Conservation (phyloP, 2,888 invertebrate species). For the Eustalomyia histrio region DNA sequence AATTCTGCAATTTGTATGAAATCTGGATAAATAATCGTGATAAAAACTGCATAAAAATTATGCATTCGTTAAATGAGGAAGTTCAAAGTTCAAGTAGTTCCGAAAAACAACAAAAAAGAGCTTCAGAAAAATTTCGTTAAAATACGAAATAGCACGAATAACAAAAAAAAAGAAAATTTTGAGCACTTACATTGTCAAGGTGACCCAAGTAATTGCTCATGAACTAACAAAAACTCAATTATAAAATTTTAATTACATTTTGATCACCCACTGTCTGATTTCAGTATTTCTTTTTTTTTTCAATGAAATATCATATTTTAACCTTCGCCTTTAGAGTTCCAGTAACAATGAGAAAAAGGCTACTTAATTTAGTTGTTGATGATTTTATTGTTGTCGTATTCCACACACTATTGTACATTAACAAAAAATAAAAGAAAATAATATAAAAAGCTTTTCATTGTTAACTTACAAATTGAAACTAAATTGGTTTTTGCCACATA, state of each 20-base stretch:
- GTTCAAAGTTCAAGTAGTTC: too few species aligned
- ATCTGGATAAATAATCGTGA: too few species aligned
- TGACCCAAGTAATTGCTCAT: too few species aligned
- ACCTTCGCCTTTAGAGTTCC: not conserved
- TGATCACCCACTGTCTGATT: not conserved
- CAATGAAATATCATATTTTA: not conserved
- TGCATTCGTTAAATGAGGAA: too few species aligned
- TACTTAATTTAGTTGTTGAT: not conserved
- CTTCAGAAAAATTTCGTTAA: too few species aligned
- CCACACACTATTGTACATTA: not conserved
- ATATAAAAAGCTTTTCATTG: conserved; percentile 1
- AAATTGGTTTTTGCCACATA: not conserved
- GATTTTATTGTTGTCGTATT: not conserved
- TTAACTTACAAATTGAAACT: conserved; percentile 1
- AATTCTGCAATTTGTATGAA: too few species aligned
- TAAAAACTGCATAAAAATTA: too few species aligned
- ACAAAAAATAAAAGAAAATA: not conserved
- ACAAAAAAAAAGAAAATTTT: too few species aligned
- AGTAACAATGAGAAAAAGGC: not conserved
- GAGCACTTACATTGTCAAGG: too few species aligned
- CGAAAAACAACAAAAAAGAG: too few species aligned
- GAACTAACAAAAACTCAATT: too few species aligned
- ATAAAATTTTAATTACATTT: not conserved
- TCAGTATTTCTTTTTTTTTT: not conserved
- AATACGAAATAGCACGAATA: too few species aligned